Base-by-base conservation (phyloP, 2,797 vertebrate genomes). In the Brachyrhaphis roseni region DNA sequence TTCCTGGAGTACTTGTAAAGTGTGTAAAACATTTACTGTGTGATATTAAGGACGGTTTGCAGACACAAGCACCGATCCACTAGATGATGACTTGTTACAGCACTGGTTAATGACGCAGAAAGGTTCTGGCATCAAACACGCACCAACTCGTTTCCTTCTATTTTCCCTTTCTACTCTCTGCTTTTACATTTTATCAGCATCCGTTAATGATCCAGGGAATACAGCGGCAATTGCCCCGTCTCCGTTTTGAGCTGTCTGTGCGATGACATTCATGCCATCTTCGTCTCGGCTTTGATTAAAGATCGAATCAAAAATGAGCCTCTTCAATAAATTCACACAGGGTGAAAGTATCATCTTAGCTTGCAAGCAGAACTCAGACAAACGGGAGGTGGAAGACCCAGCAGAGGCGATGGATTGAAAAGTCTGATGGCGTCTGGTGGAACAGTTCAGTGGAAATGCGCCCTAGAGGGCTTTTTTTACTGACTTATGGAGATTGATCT, bases 181-280 rank as follows among this genome's bases (percentile, higher is more conserved):
- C 88, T 86, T 88, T 85, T 77, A 80, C 72, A 87, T 92, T 86
- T 86, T 77, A 92, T 88, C 86, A 94, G 85, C 86, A 86, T 93
- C 84, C 78, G 82, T 93, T 93, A 93, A 92, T 91, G 92, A 90
- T 81, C 86, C 77, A 10, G 47, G 73, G 82, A 91, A 86, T 34
- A 78, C 87, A 76, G 86, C 75, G 70, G 77, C 88, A 86, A 85
- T 85, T 87, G 72, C 73, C 83, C 53, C 49, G 20, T 53, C 75
- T 76, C 12, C 2, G 76, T 84, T 89, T 78, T 80, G 81, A 82
- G 83, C 83, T 75, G 64, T 20, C 79, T 83, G 88, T 31, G 81
- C 78, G 79, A 81, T 92, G 89, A 92, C 92, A 89, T 93, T 93
- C 91, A 90, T 77, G 79, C 82, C 51, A 75, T 90, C 89, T n/a